Evolutionary conservation across 2,888 invertebrate genomes (phyloP).

Genomic region (Caenorhabditis zanzibari): DNA sequence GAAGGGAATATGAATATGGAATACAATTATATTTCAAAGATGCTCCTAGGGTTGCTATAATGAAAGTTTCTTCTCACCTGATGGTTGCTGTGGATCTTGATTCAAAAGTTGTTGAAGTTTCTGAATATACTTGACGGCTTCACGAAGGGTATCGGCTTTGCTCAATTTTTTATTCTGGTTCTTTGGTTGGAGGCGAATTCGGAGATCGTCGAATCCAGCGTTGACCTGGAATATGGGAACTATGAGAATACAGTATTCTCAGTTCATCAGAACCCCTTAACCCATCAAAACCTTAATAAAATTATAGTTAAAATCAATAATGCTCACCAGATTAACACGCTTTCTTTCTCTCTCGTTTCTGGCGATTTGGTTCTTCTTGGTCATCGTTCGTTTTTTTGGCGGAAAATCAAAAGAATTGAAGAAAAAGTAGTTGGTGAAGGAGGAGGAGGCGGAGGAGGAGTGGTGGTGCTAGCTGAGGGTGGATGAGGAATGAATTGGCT

Average conservation of each 20-base stretch:
- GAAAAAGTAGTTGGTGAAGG: neutral
- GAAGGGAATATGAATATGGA: neutral
- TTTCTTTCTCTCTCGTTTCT: conserved; percentile 73
- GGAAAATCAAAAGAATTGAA: neutral
- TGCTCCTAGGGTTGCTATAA: too few species aligned
- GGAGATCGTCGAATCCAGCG: conserved; percentile 70
- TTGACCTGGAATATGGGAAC: conserved; percentile 66
- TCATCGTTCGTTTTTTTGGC: conserved; percentile 34
- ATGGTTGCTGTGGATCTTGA: conserved; percentile 35
- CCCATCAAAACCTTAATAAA: too few species aligned
- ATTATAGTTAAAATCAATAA: too few species aligned
- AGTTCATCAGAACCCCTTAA: too few species aligned
- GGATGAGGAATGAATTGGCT: conserved; percentile 50
- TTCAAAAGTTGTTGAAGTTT: conserved; percentile 63
- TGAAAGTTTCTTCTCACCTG: conserved; percentile 24
- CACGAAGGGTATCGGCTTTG: conserved; percentile 74
- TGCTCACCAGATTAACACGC: conserved; percentile 70
- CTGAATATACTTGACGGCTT: conserved; percentile 71
- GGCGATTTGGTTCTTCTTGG: conserved; percentile 69
- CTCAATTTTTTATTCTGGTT: conserved; percentile 71
- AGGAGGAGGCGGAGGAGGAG: conserved; percentile 6
- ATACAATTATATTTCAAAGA: neutral
- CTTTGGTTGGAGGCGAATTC: conserved; percentile 59
- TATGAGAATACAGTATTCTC: neutral
- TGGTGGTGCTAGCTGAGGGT: conserved; percentile 30